Evolutionary conservation across 2,888 invertebrate species (phyloP).

Genomic region (Paralinhomoeus sp.): DNA sequence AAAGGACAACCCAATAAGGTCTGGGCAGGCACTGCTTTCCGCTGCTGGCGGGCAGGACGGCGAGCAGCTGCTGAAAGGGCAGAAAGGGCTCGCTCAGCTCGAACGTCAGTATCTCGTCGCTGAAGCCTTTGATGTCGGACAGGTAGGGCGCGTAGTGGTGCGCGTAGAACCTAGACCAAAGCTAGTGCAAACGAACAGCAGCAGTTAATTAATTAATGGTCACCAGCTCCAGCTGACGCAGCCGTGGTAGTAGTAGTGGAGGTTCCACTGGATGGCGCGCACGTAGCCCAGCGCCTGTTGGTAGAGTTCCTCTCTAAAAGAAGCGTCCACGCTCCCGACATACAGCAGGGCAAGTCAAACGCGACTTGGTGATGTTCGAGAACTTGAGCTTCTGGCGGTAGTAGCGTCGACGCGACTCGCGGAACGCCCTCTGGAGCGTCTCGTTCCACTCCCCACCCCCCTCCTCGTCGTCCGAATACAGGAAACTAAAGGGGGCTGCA

Average conservation of each 20-base stretch:
- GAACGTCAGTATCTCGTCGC: conserved; percentile 48
- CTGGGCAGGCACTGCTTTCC: conserved; percentile 49
- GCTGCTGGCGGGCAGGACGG: conserved; percentile 66
- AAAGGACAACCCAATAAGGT: conserved; percentile 42
- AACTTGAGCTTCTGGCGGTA: conserved; percentile 70
- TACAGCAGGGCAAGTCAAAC: conserved; percentile 9
- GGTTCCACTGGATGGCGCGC: conserved; percentile 79
- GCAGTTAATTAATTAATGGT: conserved; percentile 7
- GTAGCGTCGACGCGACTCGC: conserved; percentile 62
- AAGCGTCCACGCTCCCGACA: background rate
- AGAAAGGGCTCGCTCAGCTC: conserved; percentile 66
- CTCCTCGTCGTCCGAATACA: no score
- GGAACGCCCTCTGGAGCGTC: conserved; percentile 43
- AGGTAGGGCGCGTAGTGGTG: conserved; percentile 90
- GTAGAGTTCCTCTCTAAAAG: conserved; percentile 46
- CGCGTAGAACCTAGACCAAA: conserved; percentile 42
- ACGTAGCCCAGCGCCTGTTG: conserved; percentile 70
- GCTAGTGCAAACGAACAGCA: background rate
- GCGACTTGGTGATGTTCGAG: conserved; percentile 50
- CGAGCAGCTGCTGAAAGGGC: no score
- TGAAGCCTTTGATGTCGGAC: conserved; percentile 64
- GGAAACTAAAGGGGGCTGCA: no score
- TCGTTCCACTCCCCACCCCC: conserved; percentile 14
- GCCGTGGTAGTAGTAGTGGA: conserved; percentile 85
- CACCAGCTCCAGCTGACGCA: conserved; percentile 95